Base-by-base conservation (phyloP, 1,140 invertebrate species). In the Uloborus diversus region DNA sequence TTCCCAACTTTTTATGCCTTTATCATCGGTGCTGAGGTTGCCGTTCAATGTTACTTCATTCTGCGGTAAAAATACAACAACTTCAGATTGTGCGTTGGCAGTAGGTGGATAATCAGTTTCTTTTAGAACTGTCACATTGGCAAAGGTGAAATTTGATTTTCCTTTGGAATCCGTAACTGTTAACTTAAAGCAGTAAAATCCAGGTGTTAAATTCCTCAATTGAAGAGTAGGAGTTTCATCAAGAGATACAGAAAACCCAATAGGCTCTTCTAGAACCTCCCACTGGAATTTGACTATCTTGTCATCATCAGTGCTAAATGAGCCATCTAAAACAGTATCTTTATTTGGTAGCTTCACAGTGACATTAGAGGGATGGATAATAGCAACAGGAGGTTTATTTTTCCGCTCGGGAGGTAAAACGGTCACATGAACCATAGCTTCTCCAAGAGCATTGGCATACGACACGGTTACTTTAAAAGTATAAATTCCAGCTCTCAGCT, bases 91-190 rank as follows among this genome's bases (percentile, higher is more conserved):
- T 87, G 96, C 95, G 90, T 96, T 96, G 0, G 96, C 95, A 86
- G 94, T 94, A 9, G 96, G 96, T 3, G 95, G 95, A 89, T 97
- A 97, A 85, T 98, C 96, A 0, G 90, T 95, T 82, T 94, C 92
- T 89, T 96, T 95, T 11, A 96, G 88, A 17, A 98, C 95, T 35
- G 92, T 94, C 62, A 98, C 93, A 86, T 94, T 96, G 30, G 96
- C 95, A n/a, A 91, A 92, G 0, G 94, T 94, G 1, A 91, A 95
- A 87, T 95, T 96, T 61, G 91, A 92, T 0, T 91, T 91, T 81
- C 94, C 93, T 86, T 97, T 94, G 0, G 94, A 93, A 87, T 98
- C 96, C 83, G 94, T 94, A 0, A 98, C 94, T 3, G 94, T 97
- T 73, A 97, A 88, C 85, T 91, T 91, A 75, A 51, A 85, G 59